Percentiles rank a stretch among this genome's conserved stretches.
Conservation (phyloP, 1,140 invertebrate species). For the Drosophila parvula region DNA sequence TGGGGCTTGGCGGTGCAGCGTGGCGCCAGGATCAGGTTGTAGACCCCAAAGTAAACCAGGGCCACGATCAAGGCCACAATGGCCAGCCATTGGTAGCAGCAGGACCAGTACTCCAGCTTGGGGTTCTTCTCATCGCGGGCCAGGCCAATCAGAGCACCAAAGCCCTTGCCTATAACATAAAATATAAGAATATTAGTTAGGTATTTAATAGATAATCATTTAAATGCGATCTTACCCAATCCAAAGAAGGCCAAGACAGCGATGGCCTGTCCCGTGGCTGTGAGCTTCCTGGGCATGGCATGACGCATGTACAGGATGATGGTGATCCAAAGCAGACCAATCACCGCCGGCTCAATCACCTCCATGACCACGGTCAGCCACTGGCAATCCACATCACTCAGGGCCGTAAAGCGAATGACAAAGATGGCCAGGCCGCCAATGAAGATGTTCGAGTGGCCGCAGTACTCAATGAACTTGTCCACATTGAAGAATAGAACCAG, state of each 20-base stretch:
- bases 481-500: constrained; percentile 90
- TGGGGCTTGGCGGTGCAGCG: constrained; percentile 87
- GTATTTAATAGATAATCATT: background rate
- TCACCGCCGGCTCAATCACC: constrained; percentile 91
- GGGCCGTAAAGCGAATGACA: constrained; percentile 89
- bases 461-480: constrained; percentile 92
- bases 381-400: constrained; percentile 87
- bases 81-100: constrained; percentile 87
- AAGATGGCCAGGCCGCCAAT: constrained; percentile 92
- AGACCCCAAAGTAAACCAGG: constrained; percentile 88
- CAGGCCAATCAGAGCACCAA: constrained; percentile 87
- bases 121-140: constrained; percentile 84
- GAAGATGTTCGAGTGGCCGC: constrained; percentile 93
- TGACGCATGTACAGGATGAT: constrained; percentile 92
- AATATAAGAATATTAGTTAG: background rate
- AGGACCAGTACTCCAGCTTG: constrained; percentile 70
- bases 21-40: constrained; percentile 89
- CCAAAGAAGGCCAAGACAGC: constrained; percentile 93
- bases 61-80: constrained; percentile 87
- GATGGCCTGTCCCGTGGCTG: constrained; percentile 92
- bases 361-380: constrained; percentile 90
- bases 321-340: constrained; percentile 93
- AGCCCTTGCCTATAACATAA: constrained; percentile 86
- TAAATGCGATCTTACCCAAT: constrained; percentile 85
- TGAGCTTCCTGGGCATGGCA: constrained; percentile 91